A percentile compares a stretch with the other conserved stretches of the same genome.
Evolutionary conservation across 1,140 invertebrate species (phyloP).

Genomic region (Cecropterus lyciades): DNA sequence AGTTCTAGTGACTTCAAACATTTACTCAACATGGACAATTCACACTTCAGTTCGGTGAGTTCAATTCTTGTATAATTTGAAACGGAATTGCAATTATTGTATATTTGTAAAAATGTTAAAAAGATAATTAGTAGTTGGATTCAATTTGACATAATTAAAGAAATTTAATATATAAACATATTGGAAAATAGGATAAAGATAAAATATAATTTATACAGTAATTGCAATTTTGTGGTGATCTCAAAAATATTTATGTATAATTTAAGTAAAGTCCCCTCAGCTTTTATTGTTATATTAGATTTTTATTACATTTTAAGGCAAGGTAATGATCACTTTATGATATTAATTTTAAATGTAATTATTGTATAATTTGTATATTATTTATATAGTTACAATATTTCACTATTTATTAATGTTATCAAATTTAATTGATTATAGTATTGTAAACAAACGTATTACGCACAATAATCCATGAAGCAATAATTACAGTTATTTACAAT

Average conservation of each 20-base stretch:
- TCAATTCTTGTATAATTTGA: not conserved
- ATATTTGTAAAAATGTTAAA: not conserved
- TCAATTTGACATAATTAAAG: not conserved
- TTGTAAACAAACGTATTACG: not conserved
- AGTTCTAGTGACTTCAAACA: slow-evolving; percentile 23
- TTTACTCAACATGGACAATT: slow-evolving; percentile 7
- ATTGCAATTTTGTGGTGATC: slow-evolving; percentile 6
- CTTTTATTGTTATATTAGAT: not conserved
- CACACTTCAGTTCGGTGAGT: slow-evolving; percentile 2
- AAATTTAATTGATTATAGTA: not conserved
- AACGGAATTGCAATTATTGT: slow-evolving; percentile 20
- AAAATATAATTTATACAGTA: not conserved
- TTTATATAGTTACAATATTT: no score
- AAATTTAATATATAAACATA: not conserved
- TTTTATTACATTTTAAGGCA: no score
- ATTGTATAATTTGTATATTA: no score
- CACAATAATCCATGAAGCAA: slow-evolving; percentile 14
- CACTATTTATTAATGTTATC: not conserved
- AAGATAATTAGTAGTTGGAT: not conserved
- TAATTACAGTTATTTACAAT: not conserved
- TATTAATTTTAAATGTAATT: not conserved
- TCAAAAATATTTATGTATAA: no score
- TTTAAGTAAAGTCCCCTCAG: no score
- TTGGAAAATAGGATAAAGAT: not conserved
- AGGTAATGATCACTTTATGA: no score